A percentile compares a stretch with the other conserved stretches of the same genome.
phyloP scores from a whole-genome alignment of 2,797 vertebrate species.

The Falco naumanni region DNA sequence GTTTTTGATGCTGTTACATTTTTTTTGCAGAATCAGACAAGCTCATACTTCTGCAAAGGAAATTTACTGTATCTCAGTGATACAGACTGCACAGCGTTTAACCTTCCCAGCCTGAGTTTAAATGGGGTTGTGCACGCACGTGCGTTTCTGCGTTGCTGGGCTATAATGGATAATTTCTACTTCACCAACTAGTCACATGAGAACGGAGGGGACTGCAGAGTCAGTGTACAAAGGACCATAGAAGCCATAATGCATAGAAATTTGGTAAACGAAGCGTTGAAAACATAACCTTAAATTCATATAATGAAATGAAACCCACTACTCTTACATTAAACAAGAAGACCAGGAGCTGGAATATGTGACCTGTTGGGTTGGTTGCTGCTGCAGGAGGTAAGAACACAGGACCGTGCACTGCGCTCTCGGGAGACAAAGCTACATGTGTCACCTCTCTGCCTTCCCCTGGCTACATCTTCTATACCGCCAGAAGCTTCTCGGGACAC shows the following conservation, averaged over 20 bases:
- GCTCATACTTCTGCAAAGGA: not conserved
- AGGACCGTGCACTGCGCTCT: accelerated
- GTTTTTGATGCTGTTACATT: conserved; percentile 37
- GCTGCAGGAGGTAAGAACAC: not conserved
- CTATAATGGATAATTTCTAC: not conserved
- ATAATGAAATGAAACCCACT: not conserved
- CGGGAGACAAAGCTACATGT: not conserved
- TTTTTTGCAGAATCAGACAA: not conserved
- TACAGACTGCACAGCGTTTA: not conserved
- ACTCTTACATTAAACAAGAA: not conserved
- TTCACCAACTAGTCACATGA: not conserved
- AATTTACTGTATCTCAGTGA: conserved; percentile 11
- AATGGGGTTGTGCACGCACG: not conserved
- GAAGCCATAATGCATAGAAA: not conserved
- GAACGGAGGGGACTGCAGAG: not conserved
- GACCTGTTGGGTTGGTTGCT: not conserved
- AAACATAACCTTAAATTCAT: not conserved
- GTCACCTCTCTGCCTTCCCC: not conserved
- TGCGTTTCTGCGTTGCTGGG: not conserved
- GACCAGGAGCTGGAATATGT: not conserved
- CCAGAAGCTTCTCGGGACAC: not conserved
- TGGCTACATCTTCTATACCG: too few species aligned
- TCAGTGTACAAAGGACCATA: not conserved
- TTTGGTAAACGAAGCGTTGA: not conserved
- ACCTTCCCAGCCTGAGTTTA: not conserved